These are phyloP conservation scores for Hyperoplus lanceolatus DNA, from an alignment of 2,797 vertebrate species.

Conservation along the genomic window DNA sequence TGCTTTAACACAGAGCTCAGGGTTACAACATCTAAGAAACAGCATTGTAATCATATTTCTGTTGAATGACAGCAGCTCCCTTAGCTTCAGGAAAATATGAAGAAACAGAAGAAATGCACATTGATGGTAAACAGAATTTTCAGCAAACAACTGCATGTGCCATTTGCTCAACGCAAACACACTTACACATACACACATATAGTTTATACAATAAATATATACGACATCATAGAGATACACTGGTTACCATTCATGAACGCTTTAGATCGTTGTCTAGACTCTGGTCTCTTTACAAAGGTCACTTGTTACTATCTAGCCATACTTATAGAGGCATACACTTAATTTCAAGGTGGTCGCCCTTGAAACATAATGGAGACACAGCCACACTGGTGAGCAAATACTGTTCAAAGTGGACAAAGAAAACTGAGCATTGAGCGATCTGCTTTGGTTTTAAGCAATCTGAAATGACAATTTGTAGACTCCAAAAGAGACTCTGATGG, in stretches of 20 bases:
- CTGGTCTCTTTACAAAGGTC: background rate
- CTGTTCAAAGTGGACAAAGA: background rate
- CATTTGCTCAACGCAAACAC: constrained; percentile 10
- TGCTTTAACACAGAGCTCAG: constrained; percentile 26
- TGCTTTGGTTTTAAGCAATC: no score
- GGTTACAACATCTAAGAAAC: constrained; percentile 25
- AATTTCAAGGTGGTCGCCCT: background rate
- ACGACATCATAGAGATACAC: background rate
- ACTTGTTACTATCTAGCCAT: background rate
- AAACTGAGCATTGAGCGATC: no score
- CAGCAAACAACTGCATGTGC: constrained; percentile 9
- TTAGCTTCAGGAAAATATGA: background rate
- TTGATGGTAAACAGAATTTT: constrained; percentile 1
- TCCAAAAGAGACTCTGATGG: background rate
- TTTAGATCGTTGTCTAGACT: background rate
- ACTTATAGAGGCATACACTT: background rate
- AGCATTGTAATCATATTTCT: background rate
- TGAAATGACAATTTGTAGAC: constrained; percentile 4
- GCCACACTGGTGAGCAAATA: background rate
- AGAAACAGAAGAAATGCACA: background rate
- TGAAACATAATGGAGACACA: background rate
- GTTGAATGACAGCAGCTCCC: background rate
- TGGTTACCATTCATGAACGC: background rate
- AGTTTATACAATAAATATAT: background rate
- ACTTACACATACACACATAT: background rate